Evolutionary conservation across 2,113 vertebrate species (phyloP), one percentile per base, ranked within the genome.

Genomic region (Dascyllus trimaculatus): DNA sequence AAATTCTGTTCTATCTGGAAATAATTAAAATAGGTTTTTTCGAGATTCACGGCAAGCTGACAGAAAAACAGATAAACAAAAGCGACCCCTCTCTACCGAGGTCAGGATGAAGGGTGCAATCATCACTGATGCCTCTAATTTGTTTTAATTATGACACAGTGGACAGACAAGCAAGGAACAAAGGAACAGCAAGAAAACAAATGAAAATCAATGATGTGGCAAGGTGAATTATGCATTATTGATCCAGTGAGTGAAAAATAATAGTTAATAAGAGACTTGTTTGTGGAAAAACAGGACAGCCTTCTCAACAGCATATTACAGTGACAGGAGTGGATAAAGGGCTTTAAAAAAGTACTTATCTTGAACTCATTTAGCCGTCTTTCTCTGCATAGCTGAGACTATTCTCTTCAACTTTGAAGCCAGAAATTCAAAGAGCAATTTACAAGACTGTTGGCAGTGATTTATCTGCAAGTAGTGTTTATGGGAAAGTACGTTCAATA

Each of bases 171-270:
- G 70, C 19, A 14, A 46, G n/a, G 35, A 72, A 75, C 21, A 26
- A 65, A 70, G 25, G 1, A 70, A 25, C 17, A 10, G 54, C 35
- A 84, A 71, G 61, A 56, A 18, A 24, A 0, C 19, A 61, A 73
- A 69, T 53, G 10, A 80, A 81, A 73, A 53, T n/a, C 46, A 63
- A 25, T 32, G 21, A 84, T 58, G 46, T 75, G 22, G 19, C 65
- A 29, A 58, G 57, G 15, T 53, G 60, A 76, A 45, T 75, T 67
- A 38, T 53, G 13, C 26, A 58, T 71, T 75, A 54, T 71, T 13
- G 38, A 77, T 54, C 40, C 51, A 58, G 61, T 29, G 48, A 52
- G 60, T 84, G 75, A 62, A 79, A 76, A 82, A 71, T 80, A 61
- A 65, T 51, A 62, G 45, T 45, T 81, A 65, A 69, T 78, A 77